Conservation (phyloP, 2,113 vertebrate genomes). For the Perognathus longimembris region DNA sequence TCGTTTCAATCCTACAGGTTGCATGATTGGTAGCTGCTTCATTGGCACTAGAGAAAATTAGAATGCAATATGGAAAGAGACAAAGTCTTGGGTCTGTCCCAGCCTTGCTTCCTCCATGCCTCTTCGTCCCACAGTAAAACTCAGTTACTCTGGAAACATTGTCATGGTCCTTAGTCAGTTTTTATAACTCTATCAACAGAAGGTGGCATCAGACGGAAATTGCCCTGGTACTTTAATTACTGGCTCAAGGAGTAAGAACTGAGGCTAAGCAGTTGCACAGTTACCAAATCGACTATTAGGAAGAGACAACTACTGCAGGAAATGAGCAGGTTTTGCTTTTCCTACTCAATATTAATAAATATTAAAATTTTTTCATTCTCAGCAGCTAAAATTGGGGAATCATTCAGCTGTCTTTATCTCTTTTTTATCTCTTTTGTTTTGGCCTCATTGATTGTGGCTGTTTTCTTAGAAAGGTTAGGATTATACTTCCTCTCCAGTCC, state of each 20-base stretch:
- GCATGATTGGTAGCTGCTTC: neutral
- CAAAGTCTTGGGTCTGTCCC: neutral
- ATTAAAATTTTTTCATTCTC: too few relatives aligned
- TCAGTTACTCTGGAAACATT: conserved; percentile 61
- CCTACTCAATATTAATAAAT: too few relatives aligned
- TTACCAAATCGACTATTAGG: neutral
- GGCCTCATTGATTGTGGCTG: neutral
- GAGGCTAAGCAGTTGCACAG: neutral
- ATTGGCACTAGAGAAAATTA: conserved; percentile 26
- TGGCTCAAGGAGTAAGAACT: neutral
- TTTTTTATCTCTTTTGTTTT: too few relatives aligned
- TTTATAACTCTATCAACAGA: conserved; percentile 50
- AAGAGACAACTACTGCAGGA: neutral
- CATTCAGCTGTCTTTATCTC: too few relatives aligned
- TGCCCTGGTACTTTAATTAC: conserved; percentile 38
- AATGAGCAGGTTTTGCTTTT: neutral
- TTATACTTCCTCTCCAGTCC: neutral
- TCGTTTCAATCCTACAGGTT: conserved; percentile 37
- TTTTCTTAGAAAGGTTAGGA: neutral
- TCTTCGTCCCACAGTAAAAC: neutral
- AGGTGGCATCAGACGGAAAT: conserved; percentile 42
- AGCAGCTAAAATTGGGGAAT: too few relatives aligned
- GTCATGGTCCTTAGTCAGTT: conserved; percentile 26
- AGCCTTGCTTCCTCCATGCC: neutral
- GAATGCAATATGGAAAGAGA: neutral